Evolutionary conservation across 2,113 vertebrate genomes (phyloP).

Genomic region (Empidonax alnorum): DNA sequence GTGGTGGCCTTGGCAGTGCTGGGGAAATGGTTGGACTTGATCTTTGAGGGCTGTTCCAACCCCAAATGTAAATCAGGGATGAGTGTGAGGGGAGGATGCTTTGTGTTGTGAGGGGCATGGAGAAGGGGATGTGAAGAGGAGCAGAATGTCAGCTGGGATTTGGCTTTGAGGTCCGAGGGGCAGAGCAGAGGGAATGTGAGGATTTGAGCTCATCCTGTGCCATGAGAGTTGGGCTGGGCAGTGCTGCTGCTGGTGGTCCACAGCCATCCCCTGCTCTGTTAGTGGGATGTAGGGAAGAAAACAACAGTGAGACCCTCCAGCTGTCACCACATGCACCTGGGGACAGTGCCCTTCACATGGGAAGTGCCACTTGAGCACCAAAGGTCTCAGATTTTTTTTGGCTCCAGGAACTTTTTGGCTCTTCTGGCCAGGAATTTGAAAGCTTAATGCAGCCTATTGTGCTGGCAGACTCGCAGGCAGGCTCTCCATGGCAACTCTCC

Average conservation of each 20-base stretch:
- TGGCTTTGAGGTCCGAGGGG: not conserved
- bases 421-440: slow-evolving; percentile 15
- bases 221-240: fast-evolving
- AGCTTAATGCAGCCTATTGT: slow-evolving; percentile 18
- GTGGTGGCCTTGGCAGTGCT: not conserved
- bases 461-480: slow-evolving; percentile 14
- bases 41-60: not conserved
- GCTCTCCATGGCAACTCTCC: slow-evolving; percentile 67
- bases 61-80: not conserved
- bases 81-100: not conserved
- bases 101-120: not conserved
- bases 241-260: not conserved
- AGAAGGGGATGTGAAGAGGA: not conserved
- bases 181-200: not conserved
- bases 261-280: not conserved
- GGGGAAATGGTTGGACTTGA: not conserved
- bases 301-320: fast-evolving
- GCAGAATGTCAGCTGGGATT: not conserved
- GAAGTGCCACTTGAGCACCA: not conserved
- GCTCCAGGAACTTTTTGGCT: not conserved
- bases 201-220: not conserved
- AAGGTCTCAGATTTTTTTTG: not conserved
- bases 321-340: not conserved
- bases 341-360: not conserved
- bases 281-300: fast-evolving